Evolutionary conservation across 2,797 vertebrate species (phyloP), one percentile per base, ranked within the genome.

Genomic region (Alouatta caraya): DNA sequence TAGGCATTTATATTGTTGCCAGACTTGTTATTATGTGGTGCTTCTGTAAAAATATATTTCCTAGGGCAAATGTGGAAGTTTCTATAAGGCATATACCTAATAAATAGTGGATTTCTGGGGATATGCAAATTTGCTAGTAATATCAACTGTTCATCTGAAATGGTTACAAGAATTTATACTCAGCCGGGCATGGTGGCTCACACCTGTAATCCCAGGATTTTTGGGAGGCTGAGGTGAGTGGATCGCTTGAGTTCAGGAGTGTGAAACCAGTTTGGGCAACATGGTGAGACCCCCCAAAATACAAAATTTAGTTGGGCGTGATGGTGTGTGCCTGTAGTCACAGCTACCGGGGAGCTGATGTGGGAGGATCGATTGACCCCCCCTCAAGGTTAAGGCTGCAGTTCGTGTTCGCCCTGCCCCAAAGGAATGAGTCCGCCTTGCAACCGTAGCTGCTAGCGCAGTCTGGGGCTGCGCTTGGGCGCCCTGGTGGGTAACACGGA

Each of bases 371-470:
- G 7, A 17, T n/a, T 67, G 30, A 17, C 14, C 61, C 42, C 42
- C 42, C 61, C 61, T 33, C 30, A 67, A 67, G 61, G 30, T 67
- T 33, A 67, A 67, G 30, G 61, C 61, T 64, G 30, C 7, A 17
- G 0, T 8, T 8, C 8, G 9, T 33, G 4, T 21, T 88, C n/a
- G 72, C 78, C 42, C 94, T 97, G 95, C 97, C 96, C 75, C 7
- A 1, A 10, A 8, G 85, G 97, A 7, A 1, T 8, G 8, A 5
- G 6, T 0, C 42, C 21, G 39, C 22, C 2, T 82, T 84, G 73
- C 78, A 6, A 93, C 28, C 2, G 1, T 4, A n/a, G 15, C 7
- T 2, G 37, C 19, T 1, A 0, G 33, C 46, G 4, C 52, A 0
- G 39, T 13, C 17, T 10, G 82, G 55, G 50, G 52, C 50, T 5